Base-by-base conservation (phyloP, 1,140 invertebrate genomes). In the Copidosoma floridanum region DNA sequence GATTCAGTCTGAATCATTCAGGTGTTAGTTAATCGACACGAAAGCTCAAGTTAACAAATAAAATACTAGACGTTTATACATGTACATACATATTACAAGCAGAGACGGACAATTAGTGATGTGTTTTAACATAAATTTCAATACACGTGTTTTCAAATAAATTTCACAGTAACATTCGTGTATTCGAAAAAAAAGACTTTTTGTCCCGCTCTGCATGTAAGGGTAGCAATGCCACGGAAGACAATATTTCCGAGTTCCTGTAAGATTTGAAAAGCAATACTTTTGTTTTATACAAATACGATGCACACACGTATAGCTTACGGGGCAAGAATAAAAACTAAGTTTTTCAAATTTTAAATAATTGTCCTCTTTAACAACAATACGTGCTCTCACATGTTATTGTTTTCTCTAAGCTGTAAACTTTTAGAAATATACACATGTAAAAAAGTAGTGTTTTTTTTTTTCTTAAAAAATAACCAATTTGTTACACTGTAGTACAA, bases 171-270 rank as follows among this genome's bases (percentile, higher is more conserved):
- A 8, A 12, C 29, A 8, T 32, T 32, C 12, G 29, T 8, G 12
- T 32, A 32, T 32, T 12, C 12, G 6, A 12, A 32, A 8, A 32
- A 12, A 6, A 8, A 8, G 29, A 8, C 12, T 32, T 6, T 12
- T 8, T 32, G 6, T 32, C 12, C 12, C 29, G 12, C 29, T 32
- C 12, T 32, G 29, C 12, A 14, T 16, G 38, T 24, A 40, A 60
- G 47, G 29, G 43, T 60, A 38, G 27, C 50, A 44, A 27, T 47
- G 35, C 58, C 44, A 47, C 52, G 58, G 58, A 60, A 60, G 58
- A 60, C 58, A 48, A 53, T 53, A 46, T 60, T 37, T 43, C 14
- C 10, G 10, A 47, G 53, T 16, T 2, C 53, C 6, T 32, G 12
- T 8, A 32, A 32, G 35, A 35, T 29, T 24, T 59, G 4, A 35